Conservation (phyloP, 2,888 invertebrate genomes). For the Euplexia lucipara region DNA sequence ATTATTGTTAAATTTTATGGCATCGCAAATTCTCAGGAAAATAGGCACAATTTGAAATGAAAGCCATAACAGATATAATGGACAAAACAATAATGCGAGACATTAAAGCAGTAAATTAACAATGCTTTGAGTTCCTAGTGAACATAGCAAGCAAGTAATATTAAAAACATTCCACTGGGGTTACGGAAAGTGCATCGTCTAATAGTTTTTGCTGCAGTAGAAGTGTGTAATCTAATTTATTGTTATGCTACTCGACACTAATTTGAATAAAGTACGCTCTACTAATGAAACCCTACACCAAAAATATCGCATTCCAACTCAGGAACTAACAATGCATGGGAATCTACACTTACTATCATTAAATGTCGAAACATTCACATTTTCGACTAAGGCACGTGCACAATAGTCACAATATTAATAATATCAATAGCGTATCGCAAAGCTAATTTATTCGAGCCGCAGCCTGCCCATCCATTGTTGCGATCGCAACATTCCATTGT, state of each 20-base stretch:
- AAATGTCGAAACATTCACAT: conserved; percentile 45
- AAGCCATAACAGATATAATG: conserved; percentile 15
- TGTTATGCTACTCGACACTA: not conserved
- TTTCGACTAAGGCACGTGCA: conserved; percentile 58
- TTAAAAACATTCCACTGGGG: not conserved
- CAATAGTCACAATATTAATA: conserved; percentile 51
- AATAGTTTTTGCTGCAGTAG: not conserved
- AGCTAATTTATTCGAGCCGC: conserved; percentile 79
- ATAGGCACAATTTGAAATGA: conserved; percentile 5
- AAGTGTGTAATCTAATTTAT: not conserved
- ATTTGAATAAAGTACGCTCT: conserved; percentile 2
- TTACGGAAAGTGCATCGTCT: not conserved
- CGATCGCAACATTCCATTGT: conserved; percentile 82
- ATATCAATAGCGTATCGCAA: conserved; percentile 71
- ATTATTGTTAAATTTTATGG: conserved; percentile 7
- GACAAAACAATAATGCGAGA: conserved; percentile 15
- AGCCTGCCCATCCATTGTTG: conserved; percentile 78
- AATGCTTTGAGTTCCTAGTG: conserved; percentile 3
- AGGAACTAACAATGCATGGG: conserved; percentile 30
- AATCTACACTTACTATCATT: conserved; percentile 22
- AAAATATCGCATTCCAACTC: conserved; percentile 36
- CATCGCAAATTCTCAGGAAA: conserved; percentile 1
- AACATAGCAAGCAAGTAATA: conserved; percentile 8
- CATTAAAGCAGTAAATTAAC: conserved; percentile 3
- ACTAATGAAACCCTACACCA: conserved; percentile 18